A percentile compares a stretch with the other conserved stretches of the same genome.
These are phyloP conservation scores for Dreissena rostriformis DNA, from an alignment of 1,140 invertebrate species.

Conservation along the genomic window DNA sequence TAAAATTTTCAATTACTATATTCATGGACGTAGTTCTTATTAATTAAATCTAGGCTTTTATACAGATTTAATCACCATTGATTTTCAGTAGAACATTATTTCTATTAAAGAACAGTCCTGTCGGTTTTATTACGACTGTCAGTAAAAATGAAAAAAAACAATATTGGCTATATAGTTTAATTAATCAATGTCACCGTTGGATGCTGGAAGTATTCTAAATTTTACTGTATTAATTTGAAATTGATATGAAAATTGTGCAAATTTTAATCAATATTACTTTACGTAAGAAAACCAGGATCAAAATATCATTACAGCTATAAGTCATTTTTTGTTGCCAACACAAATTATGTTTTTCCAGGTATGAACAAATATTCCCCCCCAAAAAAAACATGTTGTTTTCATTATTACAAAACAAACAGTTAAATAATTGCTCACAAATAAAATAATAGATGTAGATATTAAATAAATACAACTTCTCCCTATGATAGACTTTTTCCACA, in stretches of 20 bases:
- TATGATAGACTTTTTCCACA: no score
- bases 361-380: no score
- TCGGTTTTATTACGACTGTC: neutral
- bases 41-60: neutral
- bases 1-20: neutral
- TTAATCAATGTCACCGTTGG: conserved; percentile 49
- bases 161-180: conserved; percentile 18
- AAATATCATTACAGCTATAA: no score
- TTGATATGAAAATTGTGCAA: conserved; percentile 59
- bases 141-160: neutral
- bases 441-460: no score
- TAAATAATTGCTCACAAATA: no score
- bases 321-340: no score
- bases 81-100: conserved; percentile 33
- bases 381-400: no score
- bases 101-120: neutral
- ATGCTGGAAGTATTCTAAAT: conserved; percentile 26
- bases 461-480: no score
- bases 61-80: conserved; percentile 48
- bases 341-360: no score
- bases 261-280: conserved; percentile 51
- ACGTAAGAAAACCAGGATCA: no score
- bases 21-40: neutral
- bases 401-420: no score
- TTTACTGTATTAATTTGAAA: conserved; percentile 59